A percentile compares a stretch with the other conserved stretches of the same genome.
These are phyloP conservation scores for Saccostrea glomerata DNA, from an alignment of 1,140 invertebrate genomes.

Conservation along the genomic window DNA sequence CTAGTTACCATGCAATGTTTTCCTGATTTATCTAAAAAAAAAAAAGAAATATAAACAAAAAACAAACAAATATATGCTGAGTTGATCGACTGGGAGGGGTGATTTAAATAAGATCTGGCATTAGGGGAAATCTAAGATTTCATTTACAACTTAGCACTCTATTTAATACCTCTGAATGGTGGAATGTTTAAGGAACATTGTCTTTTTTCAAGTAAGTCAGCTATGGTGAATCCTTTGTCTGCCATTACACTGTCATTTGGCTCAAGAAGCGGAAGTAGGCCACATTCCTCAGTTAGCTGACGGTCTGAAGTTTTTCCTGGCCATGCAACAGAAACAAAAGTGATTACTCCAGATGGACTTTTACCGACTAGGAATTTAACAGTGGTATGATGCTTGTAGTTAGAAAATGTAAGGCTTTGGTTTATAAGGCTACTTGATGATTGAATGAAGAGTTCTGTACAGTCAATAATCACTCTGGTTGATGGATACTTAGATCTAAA, in stretches of 20 bases:
- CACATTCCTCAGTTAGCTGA: constrained; percentile 22
- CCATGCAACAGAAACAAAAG: constrained; percentile 52
- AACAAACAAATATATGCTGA: too few relatives aligned
- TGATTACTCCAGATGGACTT: constrained; percentile 50
- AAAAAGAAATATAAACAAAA: too few relatives aligned
- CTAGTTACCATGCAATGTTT: too few relatives aligned
- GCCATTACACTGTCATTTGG: constrained; percentile 50
- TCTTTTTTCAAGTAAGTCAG: constrained; percentile 30
- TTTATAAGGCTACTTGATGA: constrained; percentile 30
- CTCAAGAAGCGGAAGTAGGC: constrained; percentile 40
- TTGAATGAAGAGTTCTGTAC: constrained; percentile 51
- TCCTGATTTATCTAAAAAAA: too few relatives aligned
- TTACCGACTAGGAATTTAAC: constrained; percentile 51
- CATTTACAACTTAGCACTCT: too few relatives aligned
- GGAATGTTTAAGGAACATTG: constrained; percentile 48
- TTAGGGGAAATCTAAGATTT: too few relatives aligned
- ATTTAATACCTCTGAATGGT: constrained; percentile 25
- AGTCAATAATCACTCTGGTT: constrained; percentile 40
- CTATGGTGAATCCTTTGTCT: constrained; percentile 50
- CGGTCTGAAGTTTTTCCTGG: constrained; percentile 40
- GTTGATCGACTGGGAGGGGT: too few relatives aligned
- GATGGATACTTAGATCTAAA: constrained; percentile 42
- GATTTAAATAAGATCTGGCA: too few relatives aligned
- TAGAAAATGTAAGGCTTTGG: constrained; percentile 42
- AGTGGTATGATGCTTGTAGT: constrained; percentile 54